Conservation (phyloP, 1,140 invertebrate genomes). For the Philaenus spumarius region DNA sequence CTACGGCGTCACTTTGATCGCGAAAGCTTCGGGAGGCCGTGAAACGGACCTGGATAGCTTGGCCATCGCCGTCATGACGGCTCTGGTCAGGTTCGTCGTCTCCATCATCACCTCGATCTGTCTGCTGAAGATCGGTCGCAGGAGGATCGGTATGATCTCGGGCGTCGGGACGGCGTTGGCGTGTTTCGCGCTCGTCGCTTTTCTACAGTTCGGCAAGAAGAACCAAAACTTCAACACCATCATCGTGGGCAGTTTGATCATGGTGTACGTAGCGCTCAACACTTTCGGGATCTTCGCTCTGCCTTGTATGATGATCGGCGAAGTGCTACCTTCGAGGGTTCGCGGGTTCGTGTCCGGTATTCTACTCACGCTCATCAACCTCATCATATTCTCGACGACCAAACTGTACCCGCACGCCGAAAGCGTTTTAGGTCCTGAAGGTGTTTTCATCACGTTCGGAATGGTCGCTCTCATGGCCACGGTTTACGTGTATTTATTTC, state of each 20-base stretch:
- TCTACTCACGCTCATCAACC: constrained; percentile 26
- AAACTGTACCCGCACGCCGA: constrained; percentile 37
- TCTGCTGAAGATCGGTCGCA: constrained; percentile 52
- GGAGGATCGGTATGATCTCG: constrained; percentile 53
- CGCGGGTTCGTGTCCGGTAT: constrained; percentile 24
- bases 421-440: constrained; percentile 29
- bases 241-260: constrained; percentile 46
- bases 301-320: constrained; percentile 61
- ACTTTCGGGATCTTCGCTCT: constrained; percentile 63
- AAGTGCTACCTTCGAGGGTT: constrained; percentile 34
- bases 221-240: constrained; percentile 36
- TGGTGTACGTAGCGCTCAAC: constrained; percentile 60
- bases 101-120: constrained; percentile 55
- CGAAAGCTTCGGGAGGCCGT: constrained; percentile 19
- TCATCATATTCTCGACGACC: constrained; percentile 39
- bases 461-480: constrained; percentile 40
- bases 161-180: constrained; percentile 54
- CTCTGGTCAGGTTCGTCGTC: constrained; percentile 52
- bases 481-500: constrained; percentile 40
- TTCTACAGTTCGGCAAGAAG: constrained; percentile 41
- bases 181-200: constrained; percentile 49
- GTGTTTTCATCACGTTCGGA: constrained; percentile 36
- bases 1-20: constrained; percentile 62
- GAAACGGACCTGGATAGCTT: constrained; percentile 6
- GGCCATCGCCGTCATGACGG: constrained; percentile 51